A percentile compares a stretch with the other conserved stretches of the same genome.
Conservation (phyloP, 2,113 vertebrate genomes). For the Pomatostomus ruficeps region DNA sequence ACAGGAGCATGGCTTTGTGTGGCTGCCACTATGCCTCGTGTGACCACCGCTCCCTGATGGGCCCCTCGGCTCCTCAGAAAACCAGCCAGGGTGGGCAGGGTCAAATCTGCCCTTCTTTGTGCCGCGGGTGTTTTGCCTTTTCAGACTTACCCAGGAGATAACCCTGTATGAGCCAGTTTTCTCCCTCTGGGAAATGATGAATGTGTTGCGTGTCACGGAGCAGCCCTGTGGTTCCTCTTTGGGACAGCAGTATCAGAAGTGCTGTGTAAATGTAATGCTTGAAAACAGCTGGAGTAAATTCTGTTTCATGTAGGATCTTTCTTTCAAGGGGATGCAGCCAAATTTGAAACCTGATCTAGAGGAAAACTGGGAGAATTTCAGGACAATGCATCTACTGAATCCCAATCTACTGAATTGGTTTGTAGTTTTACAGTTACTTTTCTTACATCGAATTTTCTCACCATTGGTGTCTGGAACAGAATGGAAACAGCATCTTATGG, state of each 20-base stretch:
- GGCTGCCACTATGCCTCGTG: rapidly evolving
- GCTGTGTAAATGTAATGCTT: slow-evolving; percentile 11
- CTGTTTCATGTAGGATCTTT: not conserved
- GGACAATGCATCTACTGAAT: not conserved
- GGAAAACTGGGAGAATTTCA: not conserved
- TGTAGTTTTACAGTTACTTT: not conserved
- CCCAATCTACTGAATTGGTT: not conserved
- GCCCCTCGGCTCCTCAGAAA: not conserved
- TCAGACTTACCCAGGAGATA: not conserved
- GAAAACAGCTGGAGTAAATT: slow-evolving; percentile 24
- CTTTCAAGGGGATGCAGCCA: not conserved
- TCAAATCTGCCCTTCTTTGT: not conserved
- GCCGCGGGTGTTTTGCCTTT: not conserved
- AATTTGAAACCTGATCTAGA: not conserved
- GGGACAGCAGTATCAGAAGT: not conserved
- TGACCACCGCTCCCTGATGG: not conserved
- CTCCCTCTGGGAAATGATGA: not conserved
- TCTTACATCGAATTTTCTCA: not conserved
- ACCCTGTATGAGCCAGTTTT: not conserved
- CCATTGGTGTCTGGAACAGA: not conserved
- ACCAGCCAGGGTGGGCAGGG: not conserved
- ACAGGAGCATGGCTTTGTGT: rapidly evolving
- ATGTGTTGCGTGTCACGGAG: not conserved
- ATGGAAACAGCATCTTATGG: slow-evolving; percentile 4
- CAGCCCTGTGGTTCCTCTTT: not conserved